Base-by-base conservation (phyloP, 2,113 vertebrate species). In the Pluvialis apricaria region DNA sequence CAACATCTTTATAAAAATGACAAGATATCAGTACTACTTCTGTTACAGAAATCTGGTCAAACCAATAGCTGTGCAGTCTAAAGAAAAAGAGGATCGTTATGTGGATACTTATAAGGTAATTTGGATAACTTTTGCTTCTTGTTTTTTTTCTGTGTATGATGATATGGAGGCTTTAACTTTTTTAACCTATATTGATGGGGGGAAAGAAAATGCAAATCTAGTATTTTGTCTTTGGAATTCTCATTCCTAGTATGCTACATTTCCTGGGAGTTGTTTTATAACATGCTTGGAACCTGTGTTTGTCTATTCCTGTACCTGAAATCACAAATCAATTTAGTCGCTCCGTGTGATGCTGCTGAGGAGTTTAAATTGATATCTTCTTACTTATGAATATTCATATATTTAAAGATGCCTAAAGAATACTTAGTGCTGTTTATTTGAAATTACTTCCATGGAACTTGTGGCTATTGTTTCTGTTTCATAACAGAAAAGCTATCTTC, bases 51-150 rank as follows among this genome's bases (percentile, higher is more conserved):
- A 99, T 94, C 98, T 99, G 80, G 98, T 95, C 92, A 99, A 99
- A 95, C 99, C 99, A 36, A 99, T 99, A 32, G 99, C 99, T 31
- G 99, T 99, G 64, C 99, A 99, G 90, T 99, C 99, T 31, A 99
- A 99, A 96, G 99, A 99, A 96, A 99, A 99, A 93, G 99, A 99
- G 86, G 99, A 99, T 95, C 99, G 99, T 38, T 99, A 99, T 15
- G 99, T 99, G 92, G 99, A 99, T 96, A 99, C 99, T 70, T 99
- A 99, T 62, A 99, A 98, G 98, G 99, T 99, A 98, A 65, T 75
- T 62, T 38, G 38, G 49, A 7, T 82, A 81, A 73, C 15, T 36
- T 73, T 28, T 79, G 49, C 42, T 73, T 71, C 47, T 91, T 80
- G 65, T 15, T 81, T 85, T 85, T 86, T 49, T 73, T 26, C 18